Base-by-base conservation (phyloP, 2,888 invertebrate species). In the Lasioglossum zephyrum region DNA sequence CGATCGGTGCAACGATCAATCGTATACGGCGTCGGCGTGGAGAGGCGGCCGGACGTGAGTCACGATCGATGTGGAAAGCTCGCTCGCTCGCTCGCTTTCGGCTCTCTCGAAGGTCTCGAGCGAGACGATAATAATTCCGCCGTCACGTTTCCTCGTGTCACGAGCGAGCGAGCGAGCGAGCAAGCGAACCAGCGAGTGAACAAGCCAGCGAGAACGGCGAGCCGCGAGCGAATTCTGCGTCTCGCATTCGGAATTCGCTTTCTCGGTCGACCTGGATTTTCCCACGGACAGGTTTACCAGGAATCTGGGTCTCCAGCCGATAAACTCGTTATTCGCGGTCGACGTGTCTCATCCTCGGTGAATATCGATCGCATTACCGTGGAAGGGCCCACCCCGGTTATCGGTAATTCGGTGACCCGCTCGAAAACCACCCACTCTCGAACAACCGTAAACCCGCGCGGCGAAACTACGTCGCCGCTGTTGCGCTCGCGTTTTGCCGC, bases 211-310 rank as follows among this genome's bases (percentile, higher is more conserved):
- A 47, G 31, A 66, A 26, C 73, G 76, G 74, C 80, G 63, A 66
- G 73, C 79, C 81, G 82, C 70, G 79, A 82, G 79, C 84, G 83
- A 73, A 87, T 87, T 87, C 86, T 82, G 75, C 77, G 81, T 87
- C 73, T 88, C 82, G 80, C 78, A 82, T 73, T 85, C 74, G 89
- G 73, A 83, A 88, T 87, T 87, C 84, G 86, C 89, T 82, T 85
- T 87, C 78, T 82, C 86, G 85, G 82, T 86, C 87, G 87, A 89
- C 91, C 87, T 89, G 87, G 82, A 89, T 89, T 89, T 87, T 90
- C 90, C 79, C 85, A 85, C 85, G 87, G 88, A 83, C 81, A 88
- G 89, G 90, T 90, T 88, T 90, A 89, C 85, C 88, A 81, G 73
- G 85, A 89, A 89, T 90, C 88, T 88, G 85, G 88, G 88, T 88